Base-by-base conservation (phyloP, 1,140 invertebrate species). In the Lucilia sericata region DNA sequence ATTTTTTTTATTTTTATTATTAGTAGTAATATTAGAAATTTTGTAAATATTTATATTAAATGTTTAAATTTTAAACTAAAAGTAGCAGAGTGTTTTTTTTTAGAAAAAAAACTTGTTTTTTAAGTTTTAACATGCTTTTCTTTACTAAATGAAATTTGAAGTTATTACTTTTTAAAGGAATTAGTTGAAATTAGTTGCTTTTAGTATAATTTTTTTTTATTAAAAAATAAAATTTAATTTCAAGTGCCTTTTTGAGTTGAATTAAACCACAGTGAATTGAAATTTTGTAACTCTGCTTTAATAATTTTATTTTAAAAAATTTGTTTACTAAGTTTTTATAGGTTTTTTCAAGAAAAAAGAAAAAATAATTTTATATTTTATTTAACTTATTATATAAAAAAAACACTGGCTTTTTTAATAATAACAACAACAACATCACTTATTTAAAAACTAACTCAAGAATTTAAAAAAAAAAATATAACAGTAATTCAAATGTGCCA, bases 401-500 rank as follows among this genome's bases (percentile, higher is more conserved):
- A 70, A 70, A 70, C 65, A 70, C 65, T 70, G 65, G 65, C 65
- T 70, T 70, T 55, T 21, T 21, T n/a, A n/a, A n/a, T n/a, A n/a
- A n/a, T n/a, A 21, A 19, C 25, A 70, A 19, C 65, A 70, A 49
- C 14, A 80, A 17, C 76, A 80, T 49, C 4, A 80, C 36, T 42
- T 42, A 80, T 49, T 55, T 21, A 47, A 17, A 36, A 36, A 76
- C 12, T 34, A 80, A 49, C 42, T 51, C 19, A 49, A 49, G n/a
- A 21, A 80, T 30, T 30, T 30, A 49, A 19, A 21, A 36, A 25
- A 36, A 36, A 12, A 42, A 49, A 19, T 0, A 80, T 5, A 78
- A 49, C 51, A n/a, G 19, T 80, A 80, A 49, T 80, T 51, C 76
- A 80, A 80, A 80, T 80, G 76, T 80, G 76, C 76, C 76, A 80